Evolutionary conservation across 2,888 invertebrate genomes (phyloP).

Genomic region (Agrochola litura): DNA sequence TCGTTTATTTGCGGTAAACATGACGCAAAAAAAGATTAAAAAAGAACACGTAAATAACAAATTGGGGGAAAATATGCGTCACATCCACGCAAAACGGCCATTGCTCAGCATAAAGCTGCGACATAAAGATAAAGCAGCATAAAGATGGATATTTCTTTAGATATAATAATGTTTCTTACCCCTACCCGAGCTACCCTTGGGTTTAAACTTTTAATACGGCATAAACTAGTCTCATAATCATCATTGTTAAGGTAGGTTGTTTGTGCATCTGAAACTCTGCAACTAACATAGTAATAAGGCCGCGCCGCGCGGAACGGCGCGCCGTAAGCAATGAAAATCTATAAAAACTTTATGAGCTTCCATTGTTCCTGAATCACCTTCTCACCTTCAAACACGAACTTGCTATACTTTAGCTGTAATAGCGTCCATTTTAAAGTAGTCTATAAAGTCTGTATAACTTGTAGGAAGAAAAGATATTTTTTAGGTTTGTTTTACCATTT

Average conservation of each 20-base stretch:
- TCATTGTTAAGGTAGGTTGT: conserved; percentile 25
- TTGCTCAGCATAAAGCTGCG: too few species aligned
- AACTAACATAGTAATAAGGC: conserved; percentile 65
- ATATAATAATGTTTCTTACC: too few species aligned
- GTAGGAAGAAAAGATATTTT: conserved; percentile 15
- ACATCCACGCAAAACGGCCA: too few species aligned
- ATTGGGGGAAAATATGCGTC: too few species aligned
- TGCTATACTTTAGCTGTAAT: conserved; percentile 31
- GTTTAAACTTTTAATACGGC: not conserved
- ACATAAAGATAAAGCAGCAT: too few species aligned
- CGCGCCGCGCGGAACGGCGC: conserved; percentile 49
- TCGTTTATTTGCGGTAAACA: too few species aligned
- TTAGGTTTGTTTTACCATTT: conserved; percentile 23
- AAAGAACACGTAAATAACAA: too few species aligned
- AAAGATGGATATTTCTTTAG: too few species aligned
- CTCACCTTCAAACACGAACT: conserved; percentile 52
- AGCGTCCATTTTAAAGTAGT: conserved; percentile 37
- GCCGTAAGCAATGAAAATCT: conserved; percentile 68
- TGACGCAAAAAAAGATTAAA: too few species aligned
- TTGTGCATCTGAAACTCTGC: conserved; percentile 43
- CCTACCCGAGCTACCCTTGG: not conserved
- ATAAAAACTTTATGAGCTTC: conserved; percentile 72
- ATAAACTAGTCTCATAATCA: not conserved
- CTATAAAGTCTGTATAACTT: conserved; percentile 22
- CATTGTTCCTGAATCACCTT: conserved; percentile 63